Evolutionary conservation across 1,140 invertebrate genomes (phyloP).

Genomic region (Drosophila dunni): DNA sequence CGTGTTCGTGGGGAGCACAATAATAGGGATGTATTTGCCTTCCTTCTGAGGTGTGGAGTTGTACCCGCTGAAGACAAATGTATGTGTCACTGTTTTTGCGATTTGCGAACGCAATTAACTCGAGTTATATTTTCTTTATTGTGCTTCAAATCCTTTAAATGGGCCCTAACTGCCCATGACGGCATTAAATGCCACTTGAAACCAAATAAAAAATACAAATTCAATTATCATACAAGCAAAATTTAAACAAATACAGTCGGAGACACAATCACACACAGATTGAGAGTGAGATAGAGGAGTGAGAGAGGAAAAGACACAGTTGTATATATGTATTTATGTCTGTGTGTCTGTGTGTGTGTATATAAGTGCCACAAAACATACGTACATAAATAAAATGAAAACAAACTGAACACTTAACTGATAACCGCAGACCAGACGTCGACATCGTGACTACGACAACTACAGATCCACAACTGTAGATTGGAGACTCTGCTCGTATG

Average conservation of each 20-base stretch:
- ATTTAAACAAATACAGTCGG: constrained; percentile 62
- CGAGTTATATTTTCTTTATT: constrained; percentile 20
- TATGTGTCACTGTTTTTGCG: constrained; percentile 43
- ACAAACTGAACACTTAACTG: constrained; percentile 63
- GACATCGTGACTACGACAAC: constrained; percentile 74
- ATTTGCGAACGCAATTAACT: constrained; percentile 21
- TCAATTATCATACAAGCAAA: constrained; percentile 70
- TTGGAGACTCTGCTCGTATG: neutral
- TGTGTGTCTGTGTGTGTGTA: constrained; percentile 26
- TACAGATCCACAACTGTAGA: constrained; percentile 31
- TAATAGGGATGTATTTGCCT: constrained; percentile 43
- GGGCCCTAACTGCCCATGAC: constrained; percentile 44
- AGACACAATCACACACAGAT: constrained; percentile 9
- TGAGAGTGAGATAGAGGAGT: neutral
- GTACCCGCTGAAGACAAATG: constrained; percentile 39
- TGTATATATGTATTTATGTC: constrained; percentile 15
- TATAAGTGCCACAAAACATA: constrained; percentile 74
- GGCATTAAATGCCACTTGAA: constrained; percentile 17
- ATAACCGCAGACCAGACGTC: constrained; percentile 69
- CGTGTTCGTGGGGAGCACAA: constrained; percentile 28
- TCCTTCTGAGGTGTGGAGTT: constrained; percentile 34
- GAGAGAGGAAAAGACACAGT: constrained; percentile 7
- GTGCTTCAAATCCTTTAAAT: constrained; percentile 54
- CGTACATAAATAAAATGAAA: constrained; percentile 66
- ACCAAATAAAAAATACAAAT: constrained; percentile 50